phyloP scores from a whole-genome alignment of 2,797 vertebrate species.

The Callimico goeldii region DNA sequence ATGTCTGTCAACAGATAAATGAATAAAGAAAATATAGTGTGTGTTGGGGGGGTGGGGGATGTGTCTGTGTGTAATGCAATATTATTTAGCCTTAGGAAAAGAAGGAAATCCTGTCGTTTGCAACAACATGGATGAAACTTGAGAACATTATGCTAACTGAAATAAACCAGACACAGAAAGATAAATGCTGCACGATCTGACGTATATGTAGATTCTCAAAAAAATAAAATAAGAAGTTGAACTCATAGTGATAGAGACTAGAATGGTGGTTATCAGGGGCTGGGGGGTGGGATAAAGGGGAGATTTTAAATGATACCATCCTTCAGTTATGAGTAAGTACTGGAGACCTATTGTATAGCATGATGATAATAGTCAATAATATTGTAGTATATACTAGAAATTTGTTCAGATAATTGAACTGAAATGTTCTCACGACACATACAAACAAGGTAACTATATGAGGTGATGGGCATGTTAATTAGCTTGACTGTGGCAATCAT shows the following conservation, averaged over 20 bases:
- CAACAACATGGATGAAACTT: not conserved
- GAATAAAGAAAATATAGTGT: not conserved
- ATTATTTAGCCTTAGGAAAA: not conserved
- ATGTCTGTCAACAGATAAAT: not conserved
- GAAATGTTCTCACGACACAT: not conserved
- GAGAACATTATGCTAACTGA: not conserved
- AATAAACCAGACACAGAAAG: not conserved
- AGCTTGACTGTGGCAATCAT: not conserved
- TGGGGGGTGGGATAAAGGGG: not conserved
- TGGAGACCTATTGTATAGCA: not conserved
- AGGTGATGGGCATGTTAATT: not conserved
- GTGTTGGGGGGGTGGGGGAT: no score
- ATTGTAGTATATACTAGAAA: not conserved
- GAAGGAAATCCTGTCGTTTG: not conserved
- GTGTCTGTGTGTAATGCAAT: not conserved
- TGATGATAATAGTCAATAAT: not conserved
- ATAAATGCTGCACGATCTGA: not conserved
- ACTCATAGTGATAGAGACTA: not conserved
- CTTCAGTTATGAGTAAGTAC: not conserved
- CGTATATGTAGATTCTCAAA: not conserved
- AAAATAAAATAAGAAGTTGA: not conserved
- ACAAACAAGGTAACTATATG: not conserved
- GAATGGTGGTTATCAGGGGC: not conserved
- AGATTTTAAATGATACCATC: not conserved
- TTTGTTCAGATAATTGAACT: not conserved